These are phyloP conservation scores for Phodopus roborovskii DNA, from an alignment of 2,113 vertebrate species.

Conservation along the genomic window DNA sequence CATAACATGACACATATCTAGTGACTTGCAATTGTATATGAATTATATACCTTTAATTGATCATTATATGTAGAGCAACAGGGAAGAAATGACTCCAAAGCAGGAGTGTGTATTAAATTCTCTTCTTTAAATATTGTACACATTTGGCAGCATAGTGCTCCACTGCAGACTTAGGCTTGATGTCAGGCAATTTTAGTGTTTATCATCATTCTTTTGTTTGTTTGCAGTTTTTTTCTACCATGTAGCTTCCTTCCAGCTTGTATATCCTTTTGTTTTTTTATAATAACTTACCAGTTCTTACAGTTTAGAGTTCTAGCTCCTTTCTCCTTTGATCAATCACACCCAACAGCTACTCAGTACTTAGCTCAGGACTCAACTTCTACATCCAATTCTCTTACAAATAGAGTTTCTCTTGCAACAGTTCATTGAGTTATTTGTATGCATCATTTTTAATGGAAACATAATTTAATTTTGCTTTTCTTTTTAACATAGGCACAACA, in stretches of 20 bases:
- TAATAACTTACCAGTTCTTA: not conserved
- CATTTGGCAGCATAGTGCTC: not conserved
- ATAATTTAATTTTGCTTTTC: not conserved
- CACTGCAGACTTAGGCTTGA: not conserved
- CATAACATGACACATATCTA: not conserved
- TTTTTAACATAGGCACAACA: not conserved
- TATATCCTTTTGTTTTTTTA: not conserved
- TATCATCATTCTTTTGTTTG: not conserved
- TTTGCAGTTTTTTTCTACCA: not conserved
- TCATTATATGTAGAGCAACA: not conserved
- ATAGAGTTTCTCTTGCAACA: constrained; percentile 8
- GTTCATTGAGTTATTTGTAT: not conserved
- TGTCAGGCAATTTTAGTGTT: not conserved
- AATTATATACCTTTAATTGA: not conserved
- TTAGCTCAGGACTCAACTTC: constrained; percentile 7
- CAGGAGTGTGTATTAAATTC: not conserved
- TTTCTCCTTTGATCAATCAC: constrained; percentile 29
- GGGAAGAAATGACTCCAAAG: not conserved
- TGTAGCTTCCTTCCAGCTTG: not conserved
- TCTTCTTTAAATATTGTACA: not conserved
- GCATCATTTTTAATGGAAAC: constrained; percentile 1
- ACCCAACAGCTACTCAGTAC: not conserved
- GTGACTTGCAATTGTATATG: not conserved
- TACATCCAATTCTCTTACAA: constrained; percentile 48
- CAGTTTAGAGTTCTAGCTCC: not conserved